Evolutionary conservation across 2,113 vertebrate genomes (phyloP).

Genomic region (Mobula birostris): DNA sequence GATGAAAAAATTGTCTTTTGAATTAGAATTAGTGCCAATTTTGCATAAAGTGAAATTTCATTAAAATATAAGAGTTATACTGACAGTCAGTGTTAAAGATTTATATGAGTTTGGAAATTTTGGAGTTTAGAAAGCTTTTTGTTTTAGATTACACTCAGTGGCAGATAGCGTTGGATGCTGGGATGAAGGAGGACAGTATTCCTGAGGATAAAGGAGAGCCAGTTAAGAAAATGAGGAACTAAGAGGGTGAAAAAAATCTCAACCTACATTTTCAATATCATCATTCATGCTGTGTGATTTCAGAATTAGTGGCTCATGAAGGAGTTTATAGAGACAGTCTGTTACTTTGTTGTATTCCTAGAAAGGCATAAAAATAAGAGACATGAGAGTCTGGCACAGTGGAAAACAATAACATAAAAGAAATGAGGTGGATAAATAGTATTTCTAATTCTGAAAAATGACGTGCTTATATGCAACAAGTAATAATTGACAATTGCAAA

Average conservation of each 20-base stretch:
- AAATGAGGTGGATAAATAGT: neutral
- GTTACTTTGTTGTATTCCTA: neutral
- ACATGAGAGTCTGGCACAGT: neutral
- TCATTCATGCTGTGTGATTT: neutral
- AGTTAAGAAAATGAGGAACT: neutral
- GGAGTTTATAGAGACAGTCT: neutral
- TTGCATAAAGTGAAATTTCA: conserved; percentile 3
- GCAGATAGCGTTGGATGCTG: too few relatives aligned
- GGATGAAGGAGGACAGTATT: neutral
- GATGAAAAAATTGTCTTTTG: conserved; percentile 6
- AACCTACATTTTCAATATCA: neutral
- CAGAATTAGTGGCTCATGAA: neutral
- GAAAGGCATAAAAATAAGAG: neutral
- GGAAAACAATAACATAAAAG: neutral
- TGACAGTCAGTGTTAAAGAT: neutral
- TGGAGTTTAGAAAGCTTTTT: neutral
- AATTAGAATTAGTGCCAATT: conserved; percentile 28
- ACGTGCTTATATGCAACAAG: too few relatives aligned
- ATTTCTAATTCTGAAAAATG: too few relatives aligned
- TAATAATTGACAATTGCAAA: too few relatives aligned
- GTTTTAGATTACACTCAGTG: neutral
- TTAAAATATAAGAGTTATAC: neutral
- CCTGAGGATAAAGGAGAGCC: neutral
- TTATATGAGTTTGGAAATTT: neutral
- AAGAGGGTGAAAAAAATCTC: neutral